Evolutionary conservation across 2,888 invertebrate genomes (phyloP).

Genomic region (Erpobdella octoculata): DNA sequence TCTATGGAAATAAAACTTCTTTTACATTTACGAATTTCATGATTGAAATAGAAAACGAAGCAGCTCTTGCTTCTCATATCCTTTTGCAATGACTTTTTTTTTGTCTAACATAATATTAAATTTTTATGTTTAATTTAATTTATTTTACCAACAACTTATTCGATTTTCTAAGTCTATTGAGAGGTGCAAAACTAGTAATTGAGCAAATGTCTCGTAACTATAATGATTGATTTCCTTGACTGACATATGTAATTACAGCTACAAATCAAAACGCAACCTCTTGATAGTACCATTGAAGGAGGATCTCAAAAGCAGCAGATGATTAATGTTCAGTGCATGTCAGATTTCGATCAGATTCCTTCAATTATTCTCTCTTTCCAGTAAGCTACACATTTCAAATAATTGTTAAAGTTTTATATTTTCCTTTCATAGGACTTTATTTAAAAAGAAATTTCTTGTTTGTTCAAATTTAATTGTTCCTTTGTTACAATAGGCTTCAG

Average conservation of each 20-base stretch:
- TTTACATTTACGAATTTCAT: constrained; percentile 20
- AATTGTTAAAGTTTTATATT: background rate
- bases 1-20: constrained; percentile 82
- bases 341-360: constrained; percentile 70
- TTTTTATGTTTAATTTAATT: background rate
- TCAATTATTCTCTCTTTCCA: constrained; percentile 53
- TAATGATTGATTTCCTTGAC: constrained; percentile 19
- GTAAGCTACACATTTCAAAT: constrained; percentile 41
- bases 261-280: constrained; percentile 80
- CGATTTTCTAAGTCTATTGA: background rate
- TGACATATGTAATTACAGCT: constrained; percentile 51
- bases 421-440: too few relatives aligned
- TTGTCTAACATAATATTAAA: background rate
- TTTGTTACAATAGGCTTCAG: too few relatives aligned
- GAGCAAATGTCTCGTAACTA: too few relatives aligned
- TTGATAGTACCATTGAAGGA: constrained; percentile 72
- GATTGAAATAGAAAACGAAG: constrained; percentile 40
- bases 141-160: background rate
- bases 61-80: constrained; percentile 65
- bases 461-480: too few relatives aligned
- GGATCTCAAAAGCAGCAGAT: constrained; percentile 97
- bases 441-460: too few relatives aligned
- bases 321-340: constrained; percentile 91
- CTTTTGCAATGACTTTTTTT: constrained; percentile 38
- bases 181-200: too few relatives aligned